Conservation (phyloP, 1,140 invertebrate species). For the Cotesia glomerata region DNA sequence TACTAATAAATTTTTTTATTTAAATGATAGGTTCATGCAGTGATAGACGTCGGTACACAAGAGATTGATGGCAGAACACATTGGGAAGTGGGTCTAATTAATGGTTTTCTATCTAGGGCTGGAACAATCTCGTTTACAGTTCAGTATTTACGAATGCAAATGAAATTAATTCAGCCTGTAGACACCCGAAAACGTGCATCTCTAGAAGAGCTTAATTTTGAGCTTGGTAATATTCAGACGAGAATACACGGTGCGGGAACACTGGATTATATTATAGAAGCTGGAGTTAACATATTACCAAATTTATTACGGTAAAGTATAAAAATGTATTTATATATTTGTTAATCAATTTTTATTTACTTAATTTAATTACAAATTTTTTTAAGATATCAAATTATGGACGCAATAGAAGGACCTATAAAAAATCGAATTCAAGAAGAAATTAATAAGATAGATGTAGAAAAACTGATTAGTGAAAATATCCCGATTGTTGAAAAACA, state of each 20-base stretch:
- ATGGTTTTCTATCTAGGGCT: slow-evolving; percentile 71
- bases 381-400: slow-evolving; percentile 77
- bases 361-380: too few species aligned
- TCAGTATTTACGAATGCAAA: slow-evolving; percentile 72
- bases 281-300: slow-evolving; percentile 77
- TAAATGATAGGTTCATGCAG: slow-evolving; percentile 58
- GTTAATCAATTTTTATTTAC: too few species aligned
- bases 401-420: slow-evolving; percentile 77
- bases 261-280: slow-evolving; percentile 81
- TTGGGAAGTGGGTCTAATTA: slow-evolving; percentile 76
- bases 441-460: slow-evolving; percentile 75
- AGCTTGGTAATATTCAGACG: slow-evolving; percentile 84
- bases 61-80: slow-evolving; percentile 75
- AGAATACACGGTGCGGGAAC: slow-evolving; percentile 76
- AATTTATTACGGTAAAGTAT: slow-evolving; percentile 71
- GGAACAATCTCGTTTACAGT: slow-evolving; percentile 77
- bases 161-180: slow-evolving; percentile 75
- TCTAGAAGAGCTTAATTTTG: slow-evolving; percentile 76
- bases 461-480: slow-evolving; percentile 73
- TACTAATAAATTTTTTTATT: background rate
- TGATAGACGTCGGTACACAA: slow-evolving; percentile 79
- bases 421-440: slow-evolving; percentile 73
- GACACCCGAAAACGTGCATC: slow-evolving; percentile 75
- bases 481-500: slow-evolving; percentile 70
- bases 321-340: background rate